Conservation (phyloP, 2,888 invertebrate species). For the Horisme vitalbata region DNA sequence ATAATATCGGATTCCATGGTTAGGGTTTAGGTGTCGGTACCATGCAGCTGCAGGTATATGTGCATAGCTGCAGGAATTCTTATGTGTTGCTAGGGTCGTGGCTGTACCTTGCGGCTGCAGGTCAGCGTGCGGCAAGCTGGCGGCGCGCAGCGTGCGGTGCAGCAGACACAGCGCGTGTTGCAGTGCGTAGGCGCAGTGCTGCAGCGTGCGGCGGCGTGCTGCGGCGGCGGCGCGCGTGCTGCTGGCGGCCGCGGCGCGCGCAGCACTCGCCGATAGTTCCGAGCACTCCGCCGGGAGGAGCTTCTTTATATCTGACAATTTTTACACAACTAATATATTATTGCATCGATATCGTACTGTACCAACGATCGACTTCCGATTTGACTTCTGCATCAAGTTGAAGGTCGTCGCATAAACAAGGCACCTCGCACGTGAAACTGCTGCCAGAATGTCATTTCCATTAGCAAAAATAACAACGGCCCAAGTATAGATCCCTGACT, state of each 20-base stretch:
- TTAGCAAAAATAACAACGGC: no score
- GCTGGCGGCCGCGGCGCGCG: constrained; percentile 42
- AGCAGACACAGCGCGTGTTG: constrained; percentile 89
- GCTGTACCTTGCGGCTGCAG: constrained; percentile 1
- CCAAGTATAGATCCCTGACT: no score
- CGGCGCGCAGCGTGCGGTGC: constrained; percentile 87
- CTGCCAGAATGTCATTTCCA: no score
- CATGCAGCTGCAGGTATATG: constrained; percentile 88
- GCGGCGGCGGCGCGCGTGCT: constrained; percentile 41
- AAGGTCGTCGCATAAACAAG: no score
- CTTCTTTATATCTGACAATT: constrained; percentile 78
- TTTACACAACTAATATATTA: no score
- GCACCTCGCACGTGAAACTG: no score
- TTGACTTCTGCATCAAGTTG: no score
- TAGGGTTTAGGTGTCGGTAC: no score
- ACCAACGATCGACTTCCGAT: no score
- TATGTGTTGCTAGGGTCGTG: constrained; percentile 46
- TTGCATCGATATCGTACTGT: no score
- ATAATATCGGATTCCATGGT: no score
- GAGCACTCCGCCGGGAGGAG: constrained; percentile 51
- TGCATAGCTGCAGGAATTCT: constrained; percentile 83
- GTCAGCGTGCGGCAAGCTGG: constrained; percentile 63
- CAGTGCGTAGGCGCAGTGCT: constrained; percentile 85
- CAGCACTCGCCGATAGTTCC: constrained; percentile 44
- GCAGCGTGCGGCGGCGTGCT: constrained; percentile 78